phyloP scores from a whole-genome alignment of 2,888 invertebrate species.

The Andrena marginata region DNA sequence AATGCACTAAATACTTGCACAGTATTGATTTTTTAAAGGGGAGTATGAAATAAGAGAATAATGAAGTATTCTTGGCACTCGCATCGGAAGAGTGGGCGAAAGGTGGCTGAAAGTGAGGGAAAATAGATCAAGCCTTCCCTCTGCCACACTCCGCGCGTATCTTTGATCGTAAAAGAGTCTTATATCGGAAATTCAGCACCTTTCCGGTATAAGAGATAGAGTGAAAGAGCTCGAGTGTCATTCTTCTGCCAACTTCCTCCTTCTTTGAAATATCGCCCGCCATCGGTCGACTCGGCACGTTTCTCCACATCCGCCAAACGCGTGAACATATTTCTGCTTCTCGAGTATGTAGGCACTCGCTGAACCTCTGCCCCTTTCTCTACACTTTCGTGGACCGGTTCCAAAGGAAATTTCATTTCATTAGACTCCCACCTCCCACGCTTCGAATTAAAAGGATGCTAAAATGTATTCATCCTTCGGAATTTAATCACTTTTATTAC shows the following conservation, averaged over 20 bases:
- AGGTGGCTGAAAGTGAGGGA: slow-evolving; percentile 19
- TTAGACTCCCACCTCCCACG: no score
- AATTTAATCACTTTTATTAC: no score
- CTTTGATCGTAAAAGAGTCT: slow-evolving; percentile 39
- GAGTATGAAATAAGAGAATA: not conserved
- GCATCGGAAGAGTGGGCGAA: not conserved
- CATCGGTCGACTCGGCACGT: slow-evolving; percentile 76
- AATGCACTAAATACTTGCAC: not conserved
- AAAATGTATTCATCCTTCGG: no score
- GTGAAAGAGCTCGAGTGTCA: slow-evolving; percentile 60
- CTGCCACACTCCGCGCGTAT: slow-evolving; percentile 40
- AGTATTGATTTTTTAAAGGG: not conserved
- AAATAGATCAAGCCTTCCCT: slow-evolving; percentile 55
- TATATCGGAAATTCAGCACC: slow-evolving; percentile 64
- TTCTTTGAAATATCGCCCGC: slow-evolving; percentile 47
- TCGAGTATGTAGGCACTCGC: not conserved
- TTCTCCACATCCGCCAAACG: slow-evolving; percentile 45
- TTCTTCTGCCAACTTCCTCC: slow-evolving; percentile 55
- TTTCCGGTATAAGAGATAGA: slow-evolving; percentile 61
- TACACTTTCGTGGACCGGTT: no score
- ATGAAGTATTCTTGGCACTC: slow-evolving; percentile 5
- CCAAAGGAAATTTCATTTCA: no score
- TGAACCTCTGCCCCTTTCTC: not conserved
- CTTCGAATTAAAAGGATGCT: no score
- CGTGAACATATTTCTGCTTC: slow-evolving; percentile 35